phyloP scores from a whole-genome alignment of 2,113 vertebrate species.

The Carlito syrichta region DNA sequence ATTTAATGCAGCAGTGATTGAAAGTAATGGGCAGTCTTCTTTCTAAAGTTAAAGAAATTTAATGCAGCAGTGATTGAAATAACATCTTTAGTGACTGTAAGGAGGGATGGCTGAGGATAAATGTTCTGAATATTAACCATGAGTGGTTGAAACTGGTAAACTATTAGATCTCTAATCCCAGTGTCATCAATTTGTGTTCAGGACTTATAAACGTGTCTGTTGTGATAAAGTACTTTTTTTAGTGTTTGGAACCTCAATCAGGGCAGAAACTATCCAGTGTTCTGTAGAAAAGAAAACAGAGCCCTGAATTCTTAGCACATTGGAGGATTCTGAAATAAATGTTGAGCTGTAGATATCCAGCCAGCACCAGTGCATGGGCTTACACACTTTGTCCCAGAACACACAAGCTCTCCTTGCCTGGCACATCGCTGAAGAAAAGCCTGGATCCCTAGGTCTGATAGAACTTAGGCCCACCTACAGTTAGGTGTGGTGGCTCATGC shows the following conservation, averaged over 20 bases:
- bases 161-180: not conserved
- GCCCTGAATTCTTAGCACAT: not conserved
- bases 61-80: too few relatives aligned
- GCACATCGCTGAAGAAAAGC: not conserved
- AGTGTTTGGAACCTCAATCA: not conserved
- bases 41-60: too few relatives aligned
- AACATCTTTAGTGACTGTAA: not conserved
- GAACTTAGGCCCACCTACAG: not conserved
- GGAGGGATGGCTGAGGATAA: not conserved
- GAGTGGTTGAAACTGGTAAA: too few relatives aligned
- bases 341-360: not conserved
- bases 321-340: not conserved
- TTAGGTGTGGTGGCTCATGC: too few relatives aligned
- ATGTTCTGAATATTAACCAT: too few relatives aligned
- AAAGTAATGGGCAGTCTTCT: not conserved
- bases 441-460: not conserved
- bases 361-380: not conserved
- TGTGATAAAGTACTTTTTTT: not conserved
- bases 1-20: not conserved
- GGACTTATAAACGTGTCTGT: not conserved
- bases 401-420: not conserved
- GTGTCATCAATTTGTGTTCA: not conserved
- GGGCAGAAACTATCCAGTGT: not conserved
- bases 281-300: not conserved
- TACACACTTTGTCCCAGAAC: not conserved